These are phyloP conservation scores for Mizuhopecten yessoensis DNA, from an alignment of 1,140 invertebrate species.

Conservation along the genomic window DNA sequence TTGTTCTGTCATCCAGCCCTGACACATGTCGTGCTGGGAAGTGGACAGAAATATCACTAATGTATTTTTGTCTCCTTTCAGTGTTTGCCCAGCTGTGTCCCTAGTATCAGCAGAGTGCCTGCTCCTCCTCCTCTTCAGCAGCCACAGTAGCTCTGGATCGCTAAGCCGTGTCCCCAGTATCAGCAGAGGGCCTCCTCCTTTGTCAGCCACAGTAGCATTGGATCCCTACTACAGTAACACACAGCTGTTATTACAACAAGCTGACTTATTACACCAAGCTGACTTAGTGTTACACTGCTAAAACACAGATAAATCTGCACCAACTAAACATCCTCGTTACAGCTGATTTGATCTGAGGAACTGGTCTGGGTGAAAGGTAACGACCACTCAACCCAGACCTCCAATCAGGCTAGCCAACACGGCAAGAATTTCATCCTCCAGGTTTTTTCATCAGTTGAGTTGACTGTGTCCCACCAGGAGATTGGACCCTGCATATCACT, in stretches of 20 bases:
- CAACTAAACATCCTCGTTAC: too few relatives aligned
- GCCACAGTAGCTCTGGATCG: neutral
- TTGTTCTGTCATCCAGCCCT: neutral
- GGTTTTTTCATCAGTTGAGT: neutral
- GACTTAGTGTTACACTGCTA: too few relatives aligned
- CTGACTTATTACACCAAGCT: too few relatives aligned
- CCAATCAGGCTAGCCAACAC: neutral
- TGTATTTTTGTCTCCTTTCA: constrained; percentile 19
- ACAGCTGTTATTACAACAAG: neutral
- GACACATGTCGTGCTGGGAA: neutral
- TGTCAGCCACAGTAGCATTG: neutral
- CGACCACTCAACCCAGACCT: too few relatives aligned
- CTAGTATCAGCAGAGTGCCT: neutral
- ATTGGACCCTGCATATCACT: neutral
- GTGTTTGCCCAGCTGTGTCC: neutral
- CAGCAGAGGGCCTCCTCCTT: too few relatives aligned
- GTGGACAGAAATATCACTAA: neutral
- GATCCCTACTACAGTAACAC: neutral
- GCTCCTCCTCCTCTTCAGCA: too few relatives aligned
- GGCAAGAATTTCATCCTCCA: neutral
- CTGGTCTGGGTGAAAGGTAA: too few relatives aligned
- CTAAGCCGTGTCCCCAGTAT: too few relatives aligned
- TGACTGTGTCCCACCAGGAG: neutral
- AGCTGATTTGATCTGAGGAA: too few relatives aligned
- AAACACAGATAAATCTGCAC: too few relatives aligned